phyloP scores from a whole-genome alignment of 2,113 vertebrate genomes.

The Alligator mississippiensis region DNA sequence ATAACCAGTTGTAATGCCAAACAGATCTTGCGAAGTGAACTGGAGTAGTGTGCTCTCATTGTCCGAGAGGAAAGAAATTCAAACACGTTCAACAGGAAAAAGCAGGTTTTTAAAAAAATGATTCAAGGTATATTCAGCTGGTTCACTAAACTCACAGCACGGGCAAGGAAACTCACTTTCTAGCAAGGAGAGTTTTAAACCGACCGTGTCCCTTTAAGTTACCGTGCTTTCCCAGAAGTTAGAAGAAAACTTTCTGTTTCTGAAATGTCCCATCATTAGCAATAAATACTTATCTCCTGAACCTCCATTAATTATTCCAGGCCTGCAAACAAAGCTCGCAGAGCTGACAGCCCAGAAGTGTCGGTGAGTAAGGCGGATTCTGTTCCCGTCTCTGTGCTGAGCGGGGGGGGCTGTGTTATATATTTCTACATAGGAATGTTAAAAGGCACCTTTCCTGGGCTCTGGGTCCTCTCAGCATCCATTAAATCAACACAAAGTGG shows the following conservation, averaged over 20 bases:
- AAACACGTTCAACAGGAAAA: neutral
- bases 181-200: accelerated
- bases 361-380: constrained; percentile 80
- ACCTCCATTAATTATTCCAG: constrained; percentile 60
- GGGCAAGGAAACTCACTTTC: neutral
- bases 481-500: neutral
- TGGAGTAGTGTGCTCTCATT: neutral
- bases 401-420: accelerated
- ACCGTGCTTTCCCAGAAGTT: neutral
- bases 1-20: constrained; percentile 19
- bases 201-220: neutral
- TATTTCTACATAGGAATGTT: neutral
- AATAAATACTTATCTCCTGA: neutral
- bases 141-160: neutral
- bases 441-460: too few species aligned
- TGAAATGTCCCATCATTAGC: accelerated
- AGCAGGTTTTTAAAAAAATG: too few species aligned
- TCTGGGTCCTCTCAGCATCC: neutral
- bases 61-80: neutral
- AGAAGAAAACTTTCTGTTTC: accelerated
- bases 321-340: constrained; percentile 88
- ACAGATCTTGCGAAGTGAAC: neutral
- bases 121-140: neutral
- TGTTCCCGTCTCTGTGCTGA: neutral
- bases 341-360: constrained; percentile 92